Conservation (phyloP, 1,140 invertebrate species). For the Hermetia illucens region DNA sequence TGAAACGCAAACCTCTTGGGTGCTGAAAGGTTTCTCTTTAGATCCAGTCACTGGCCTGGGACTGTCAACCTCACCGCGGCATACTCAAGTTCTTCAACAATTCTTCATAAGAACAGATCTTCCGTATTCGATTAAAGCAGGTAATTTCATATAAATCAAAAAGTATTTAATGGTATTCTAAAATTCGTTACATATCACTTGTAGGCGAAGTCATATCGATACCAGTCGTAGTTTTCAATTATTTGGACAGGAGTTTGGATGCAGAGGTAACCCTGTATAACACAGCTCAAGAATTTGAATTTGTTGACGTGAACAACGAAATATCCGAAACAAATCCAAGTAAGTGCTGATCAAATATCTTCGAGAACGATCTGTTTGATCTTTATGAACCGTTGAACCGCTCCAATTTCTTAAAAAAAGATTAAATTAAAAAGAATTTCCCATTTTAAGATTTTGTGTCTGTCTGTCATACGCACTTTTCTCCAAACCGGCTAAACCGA, state of each 20-base stretch:
- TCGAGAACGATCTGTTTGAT: too few species aligned
- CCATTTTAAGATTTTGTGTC: too few species aligned
- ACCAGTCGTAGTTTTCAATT: slow-evolving; percentile 87
- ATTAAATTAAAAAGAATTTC: too few species aligned
- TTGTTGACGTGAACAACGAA: slow-evolving; percentile 57
- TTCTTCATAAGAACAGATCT: slow-evolving; percentile 72
- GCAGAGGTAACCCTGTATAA: slow-evolving; percentile 79
- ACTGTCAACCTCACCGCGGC: slow-evolving; percentile 50
- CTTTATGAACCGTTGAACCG: too few species aligned
- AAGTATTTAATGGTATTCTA: too few species aligned
- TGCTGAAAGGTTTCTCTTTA: slow-evolving; percentile 82
- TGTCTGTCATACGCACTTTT: too few species aligned
- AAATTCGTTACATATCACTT: too few species aligned
- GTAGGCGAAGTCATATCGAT: slow-evolving; percentile 68
- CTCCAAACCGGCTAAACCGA: too few species aligned
- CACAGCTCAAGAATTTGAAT: slow-evolving; percentile 64
- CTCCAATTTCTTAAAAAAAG: too few species aligned
- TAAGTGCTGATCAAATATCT: too few species aligned
- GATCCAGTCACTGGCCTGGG: slow-evolving; percentile 75
- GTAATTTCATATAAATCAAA: slow-evolving; percentile 22
- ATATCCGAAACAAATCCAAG: slow-evolving; percentile 30
- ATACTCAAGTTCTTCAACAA: slow-evolving; percentile 72
- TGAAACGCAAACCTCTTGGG: slow-evolving; percentile 84
- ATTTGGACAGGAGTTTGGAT: slow-evolving; percentile 60
- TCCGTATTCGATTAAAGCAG: slow-evolving; percentile 78